A percentile compares a stretch with the other conserved stretches of the same genome.
These are phyloP conservation scores for Gymnothorax reevesii DNA, from an alignment of 2,797 vertebrate species.

Conservation along the genomic window DNA sequence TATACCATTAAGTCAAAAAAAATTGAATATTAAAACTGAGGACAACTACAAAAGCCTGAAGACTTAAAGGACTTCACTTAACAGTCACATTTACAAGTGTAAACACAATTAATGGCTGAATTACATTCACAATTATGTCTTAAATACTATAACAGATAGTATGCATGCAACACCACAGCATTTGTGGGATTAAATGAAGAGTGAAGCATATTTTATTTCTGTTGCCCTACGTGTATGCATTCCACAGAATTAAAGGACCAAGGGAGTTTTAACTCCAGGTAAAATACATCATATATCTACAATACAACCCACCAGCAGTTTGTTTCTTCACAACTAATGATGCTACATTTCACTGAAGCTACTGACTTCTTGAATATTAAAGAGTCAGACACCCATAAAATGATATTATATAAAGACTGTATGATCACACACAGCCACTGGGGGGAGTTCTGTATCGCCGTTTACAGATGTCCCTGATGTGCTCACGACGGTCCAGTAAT, in stretches of 20 bases:
- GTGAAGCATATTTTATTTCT: constrained; percentile 32
- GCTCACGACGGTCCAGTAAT: neutral
- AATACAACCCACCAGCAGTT: neutral
- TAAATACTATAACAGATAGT: constrained; percentile 36
- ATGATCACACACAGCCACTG: constrained; percentile 55
- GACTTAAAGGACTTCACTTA: constrained; percentile 1
- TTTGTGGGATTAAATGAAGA: constrained; percentile 34
- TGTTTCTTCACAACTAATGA: neutral
- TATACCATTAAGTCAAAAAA: constrained; percentile 48
- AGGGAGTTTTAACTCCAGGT: neutral
- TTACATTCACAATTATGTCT: constrained; percentile 32
- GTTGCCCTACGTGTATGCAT: neutral
- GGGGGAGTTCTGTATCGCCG: constrained; percentile 56
- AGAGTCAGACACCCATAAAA: neutral
- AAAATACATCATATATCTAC: neutral
- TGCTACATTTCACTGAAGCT: neutral
- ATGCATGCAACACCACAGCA: constrained; percentile 7
- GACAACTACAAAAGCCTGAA: constrained; percentile 37
- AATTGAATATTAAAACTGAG: constrained; percentile 52
- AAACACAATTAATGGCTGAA: constrained; percentile 40
- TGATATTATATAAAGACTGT: neutral
- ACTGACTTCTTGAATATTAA: neutral
- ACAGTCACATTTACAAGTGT: constrained; percentile 27
- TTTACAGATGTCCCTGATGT: constrained; percentile 13
- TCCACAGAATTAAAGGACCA: neutral